A percentile compares a stretch with the other conserved stretches of the same genome.
phyloP scores from a whole-genome alignment of 2,113 vertebrate genomes.

The Colius striatus region DNA sequence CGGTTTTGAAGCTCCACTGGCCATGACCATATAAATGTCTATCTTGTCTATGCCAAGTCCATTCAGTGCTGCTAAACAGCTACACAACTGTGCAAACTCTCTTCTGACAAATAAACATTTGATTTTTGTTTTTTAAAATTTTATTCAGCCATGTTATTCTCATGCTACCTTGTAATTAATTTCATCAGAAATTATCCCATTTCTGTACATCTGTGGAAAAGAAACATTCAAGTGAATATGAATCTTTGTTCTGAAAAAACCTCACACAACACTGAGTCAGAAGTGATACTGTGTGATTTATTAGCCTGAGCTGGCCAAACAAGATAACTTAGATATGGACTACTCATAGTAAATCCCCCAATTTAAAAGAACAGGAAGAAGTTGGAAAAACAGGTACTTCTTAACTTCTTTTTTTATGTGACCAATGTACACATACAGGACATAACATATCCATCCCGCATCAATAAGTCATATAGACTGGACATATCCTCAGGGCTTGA shows the following conservation, averaged over 20 bases:
- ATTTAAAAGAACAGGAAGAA: neutral
- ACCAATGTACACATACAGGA: neutral
- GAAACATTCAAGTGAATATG: neutral
- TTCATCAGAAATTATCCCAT: neutral
- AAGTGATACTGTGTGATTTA: neutral
- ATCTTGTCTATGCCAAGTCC: neutral
- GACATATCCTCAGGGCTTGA: rapidly evolving
- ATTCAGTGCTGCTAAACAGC: neutral
- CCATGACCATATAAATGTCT: neutral
- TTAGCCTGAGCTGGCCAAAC: neutral
- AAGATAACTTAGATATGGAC: neutral
- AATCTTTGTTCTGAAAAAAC: neutral
- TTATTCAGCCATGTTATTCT: neutral
- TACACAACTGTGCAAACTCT: neutral
- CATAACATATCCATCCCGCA: neutral
- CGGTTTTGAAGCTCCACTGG: neutral
- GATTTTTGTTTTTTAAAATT: neutral
- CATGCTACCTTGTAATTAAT: neutral
- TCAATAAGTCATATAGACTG: neutral
- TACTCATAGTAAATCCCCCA: neutral
- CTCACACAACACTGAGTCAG: neutral
- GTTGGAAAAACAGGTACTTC: neutral
- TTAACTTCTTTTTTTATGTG: neutral
- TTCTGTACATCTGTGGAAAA: neutral
- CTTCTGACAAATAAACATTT: neutral